phyloP scores from a whole-genome alignment of 2,113 vertebrate species.

The Microcebus lehilahytsara region DNA sequence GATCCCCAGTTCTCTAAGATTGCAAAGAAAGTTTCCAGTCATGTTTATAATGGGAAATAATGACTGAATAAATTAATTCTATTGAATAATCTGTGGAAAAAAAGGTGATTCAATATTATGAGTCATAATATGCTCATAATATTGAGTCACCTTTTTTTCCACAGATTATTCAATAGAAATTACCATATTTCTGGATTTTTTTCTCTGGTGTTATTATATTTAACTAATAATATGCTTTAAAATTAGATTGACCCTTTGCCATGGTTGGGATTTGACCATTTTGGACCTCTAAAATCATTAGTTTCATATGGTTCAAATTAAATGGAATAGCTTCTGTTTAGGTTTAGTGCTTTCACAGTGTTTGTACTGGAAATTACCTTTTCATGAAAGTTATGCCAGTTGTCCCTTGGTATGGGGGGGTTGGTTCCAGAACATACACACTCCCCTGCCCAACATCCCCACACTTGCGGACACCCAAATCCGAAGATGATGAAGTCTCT shows the following conservation, averaged over 20 bases:
- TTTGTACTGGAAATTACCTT: slow-evolving; percentile 28
- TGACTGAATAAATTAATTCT: background rate
- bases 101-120: too few relatives aligned
- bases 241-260: slow-evolving; percentile 28
- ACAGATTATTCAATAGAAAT: background rate
- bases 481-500: background rate
- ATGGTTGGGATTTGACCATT: background rate
- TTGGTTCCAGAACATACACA: background rate
- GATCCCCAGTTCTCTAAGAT: slow-evolving; percentile 2
- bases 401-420: background rate
- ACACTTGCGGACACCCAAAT: background rate
- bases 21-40: slow-evolving; percentile 26
- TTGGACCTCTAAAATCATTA: background rate
- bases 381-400: slow-evolving; percentile 16
- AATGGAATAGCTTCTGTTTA: background rate
- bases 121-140: too few relatives aligned
- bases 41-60: slow-evolving; percentile 30
- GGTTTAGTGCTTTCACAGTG: slow-evolving; percentile 2
- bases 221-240: slow-evolving; percentile 13
- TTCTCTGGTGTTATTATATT: background rate
- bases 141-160: background rate
- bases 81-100: too few relatives aligned
- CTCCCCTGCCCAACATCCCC: background rate
- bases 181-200: background rate
- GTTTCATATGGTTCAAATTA: background rate